Evolutionary conservation across 2,888 invertebrate species (phyloP), one percentile per base, ranked within the genome.

Genomic region (Eristalis tenax): DNA sequence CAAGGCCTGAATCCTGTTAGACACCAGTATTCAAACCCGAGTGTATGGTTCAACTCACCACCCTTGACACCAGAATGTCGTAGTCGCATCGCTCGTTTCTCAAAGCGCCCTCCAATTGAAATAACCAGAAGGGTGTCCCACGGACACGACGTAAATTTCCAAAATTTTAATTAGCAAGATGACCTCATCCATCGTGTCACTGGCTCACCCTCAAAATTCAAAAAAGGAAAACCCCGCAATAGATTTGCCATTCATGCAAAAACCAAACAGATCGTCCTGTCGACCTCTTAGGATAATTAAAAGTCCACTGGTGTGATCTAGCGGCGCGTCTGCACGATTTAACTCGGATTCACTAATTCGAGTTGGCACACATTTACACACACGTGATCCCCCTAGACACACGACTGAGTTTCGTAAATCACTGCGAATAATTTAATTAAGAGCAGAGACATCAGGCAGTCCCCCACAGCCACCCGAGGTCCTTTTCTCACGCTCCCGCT

Each of bases 381-480:
- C 66, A 32, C 28, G 10, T 40, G 40, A 32, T 32, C 66, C 63
- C 5, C 13, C 2, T 4, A 18, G 50, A 18, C 66, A 22, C 38
- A 56, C 38, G 22, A 22, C 11, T 22, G 38, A 35, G 26, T 66
- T 74, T 63, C 68, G 74, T 81, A 81, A 81, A 81, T 81, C 74
- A 81, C 68, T n/a, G 59, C 23, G 68, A 73, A 69, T 81, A 75
- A 81, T 81, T 81, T 81, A 81, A 81, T 81, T 81, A 81, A 81
- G 75, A 81, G 81, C 26, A 59, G 63, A 68, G 15, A 69, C 63
- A 38, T 57, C 74, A 74, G 28, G 73, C 57, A 56, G 13, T 4
- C 43, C 22, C 57, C 6, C 57, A 6, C 32, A 0, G 10, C 26
- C 50, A 2, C 59, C 26, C 57, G 59, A 69, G 68, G 32, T 32